Base-by-base conservation (phyloP, 2,113 vertebrate genomes). In the Manacus vitellinus region DNA sequence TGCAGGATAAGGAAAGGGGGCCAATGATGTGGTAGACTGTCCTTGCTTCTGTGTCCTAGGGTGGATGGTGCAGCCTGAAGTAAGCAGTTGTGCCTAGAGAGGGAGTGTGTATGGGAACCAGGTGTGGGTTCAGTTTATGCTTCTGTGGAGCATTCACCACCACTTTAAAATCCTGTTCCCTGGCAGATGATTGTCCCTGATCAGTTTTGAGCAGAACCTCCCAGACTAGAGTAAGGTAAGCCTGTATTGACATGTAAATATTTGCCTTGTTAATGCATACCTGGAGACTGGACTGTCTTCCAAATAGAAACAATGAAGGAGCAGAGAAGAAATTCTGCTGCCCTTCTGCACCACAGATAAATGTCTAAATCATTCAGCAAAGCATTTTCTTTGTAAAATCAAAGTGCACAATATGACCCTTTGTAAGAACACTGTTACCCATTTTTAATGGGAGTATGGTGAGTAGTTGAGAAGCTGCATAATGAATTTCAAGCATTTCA, bases 381-480 rank as follows among this genome's bases (percentile, higher is more conserved):
- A 92, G 63, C 75, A 74, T 85, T 95, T 88, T 80, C 47, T 81
- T 85, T 92, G 80, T 94, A 90, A 86, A 93, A 95, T 83, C 78
- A 73, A 93, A 96, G 82, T 84, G 88, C 78, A 80, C 37, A 59
- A 9, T 90, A 68, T 95, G 93, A 96, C 89, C 95, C 93, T 90
- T 89, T 71, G 59, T 86, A 92, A 94, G 67, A 94, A 88, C 59
- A 77, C 72, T 44, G 66, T 89, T 96, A 94, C 49, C 72, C 78
- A 95, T 95, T 96, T 97, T 96, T 91, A 97, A 96, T 92, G 68
- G 76, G 75, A 86, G 73, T 74, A 86, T 86, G 92, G 82, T 93
- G 94, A 94, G 83, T 68, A 88, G 56, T 61, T 90, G 83, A 90
- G 85, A 94, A 93, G 68, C 68, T 85, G 76, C 79, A 91, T 93